These are phyloP conservation scores for Semnopithecus entellus DNA, from an alignment of 2,113 vertebrate genomes.

Conservation along the genomic window DNA sequence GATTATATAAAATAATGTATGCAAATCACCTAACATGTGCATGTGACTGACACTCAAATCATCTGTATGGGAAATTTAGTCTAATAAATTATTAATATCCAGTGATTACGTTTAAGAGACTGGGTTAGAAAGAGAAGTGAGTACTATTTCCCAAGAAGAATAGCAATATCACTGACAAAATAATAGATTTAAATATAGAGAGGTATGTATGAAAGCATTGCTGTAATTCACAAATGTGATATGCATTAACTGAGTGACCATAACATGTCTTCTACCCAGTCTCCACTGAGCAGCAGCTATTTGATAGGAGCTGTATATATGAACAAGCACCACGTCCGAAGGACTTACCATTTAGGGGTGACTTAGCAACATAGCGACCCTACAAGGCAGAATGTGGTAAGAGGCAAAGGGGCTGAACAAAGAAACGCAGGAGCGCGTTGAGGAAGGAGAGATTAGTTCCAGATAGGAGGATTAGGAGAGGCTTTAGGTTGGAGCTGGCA, in stretches of 20 bases:
- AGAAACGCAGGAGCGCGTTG: not conserved
- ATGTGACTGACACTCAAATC: not conserved
- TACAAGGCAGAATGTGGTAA: not conserved
- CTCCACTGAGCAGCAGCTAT: not conserved
- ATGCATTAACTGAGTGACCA: not conserved
- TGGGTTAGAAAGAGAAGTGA: not conserved
- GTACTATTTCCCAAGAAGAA: not conserved
- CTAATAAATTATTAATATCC: not conserved
- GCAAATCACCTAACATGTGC: not conserved
- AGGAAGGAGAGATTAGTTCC: slow-evolving; percentile 76
- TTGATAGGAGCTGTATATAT: not conserved
- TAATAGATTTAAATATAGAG: not conserved
- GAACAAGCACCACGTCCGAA: not conserved
- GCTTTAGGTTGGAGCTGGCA: slow-evolving; percentile 58
- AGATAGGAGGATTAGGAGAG: slow-evolving; percentile 70
- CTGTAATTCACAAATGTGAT: not conserved
- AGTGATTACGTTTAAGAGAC: not conserved
- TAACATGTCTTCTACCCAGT: not conserved
- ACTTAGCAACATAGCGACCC: not conserved
- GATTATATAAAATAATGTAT: not conserved
- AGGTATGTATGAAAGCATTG: not conserved
- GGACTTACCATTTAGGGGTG: not conserved
- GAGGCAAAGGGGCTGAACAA: slow-evolving; percentile 23
- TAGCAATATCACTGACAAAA: not conserved
- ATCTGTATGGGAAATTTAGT: not conserved